Evolutionary conservation across 1,140 invertebrate genomes (phyloP), one percentile per base, ranked within the genome.

Genomic region (Fopius arisanus): DNA sequence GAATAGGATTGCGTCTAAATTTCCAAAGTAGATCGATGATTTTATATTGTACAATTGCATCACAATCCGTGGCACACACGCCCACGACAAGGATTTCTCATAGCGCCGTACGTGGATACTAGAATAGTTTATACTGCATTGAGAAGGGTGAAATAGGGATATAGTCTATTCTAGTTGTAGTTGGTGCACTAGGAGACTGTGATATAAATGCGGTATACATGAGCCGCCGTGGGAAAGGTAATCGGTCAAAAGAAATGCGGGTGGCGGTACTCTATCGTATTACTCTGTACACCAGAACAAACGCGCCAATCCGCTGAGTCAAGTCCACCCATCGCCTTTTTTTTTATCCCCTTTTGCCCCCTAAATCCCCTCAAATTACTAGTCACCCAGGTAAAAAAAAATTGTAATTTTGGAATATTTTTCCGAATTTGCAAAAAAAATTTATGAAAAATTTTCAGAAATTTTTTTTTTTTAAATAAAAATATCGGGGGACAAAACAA

Each of bases 181-280:
- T 28, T 21, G 19, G 31, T n/a, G 48, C 33, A 21, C 31, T 41
- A 41, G 43, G 78, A 75, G 77, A 79, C 77, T 76, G 77, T 74
- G 77, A 81, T 81, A 83, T 80, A 79, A 83, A 82, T 78, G 62
- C 74, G 77, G 68, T 75, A 70, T 43, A 71, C 77, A 78, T 66
- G 72, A 79, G 75, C 78, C 70, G 78, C 78, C 83, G 82, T 83
- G 81, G 83, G 82, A 85, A 85, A 84, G 79, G 79, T 81, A 82
- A 85, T 84, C 81, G 81, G 81, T 82, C 80, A 81, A 79, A 83
- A 82, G 81, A 82, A 81, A 83, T 83, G 78, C 78, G 79, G 68
- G 67, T 75, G 70, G 77, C 76, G 73, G 54, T 67, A 65, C 74
- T 54, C 40, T 67, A 37, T 29, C 43, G 51, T 51, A 72, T 66